Conservation (phyloP, 2,113 vertebrate species). For the Archilochus colubris region DNA sequence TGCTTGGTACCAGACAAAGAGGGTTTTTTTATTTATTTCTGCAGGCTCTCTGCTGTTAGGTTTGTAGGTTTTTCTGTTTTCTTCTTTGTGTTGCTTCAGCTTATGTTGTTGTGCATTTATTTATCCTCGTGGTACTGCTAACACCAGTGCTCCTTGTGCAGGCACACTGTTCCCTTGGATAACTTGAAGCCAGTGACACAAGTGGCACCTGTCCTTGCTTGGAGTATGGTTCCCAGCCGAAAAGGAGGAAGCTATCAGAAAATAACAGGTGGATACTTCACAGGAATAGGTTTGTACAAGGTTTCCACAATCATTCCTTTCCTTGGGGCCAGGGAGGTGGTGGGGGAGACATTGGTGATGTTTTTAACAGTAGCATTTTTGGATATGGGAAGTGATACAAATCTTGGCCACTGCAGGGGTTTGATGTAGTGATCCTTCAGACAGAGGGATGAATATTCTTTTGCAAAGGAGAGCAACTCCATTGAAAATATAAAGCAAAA, state of each 20-base stretch:
- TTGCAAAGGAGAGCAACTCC: background rate
- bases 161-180: slow-evolving; percentile 88
- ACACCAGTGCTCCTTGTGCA: slow-evolving; percentile 48
- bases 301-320: background rate
- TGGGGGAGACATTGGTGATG: accelerated
- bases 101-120: background rate
- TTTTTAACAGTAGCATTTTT: background rate
- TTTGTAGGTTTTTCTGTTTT: background rate
- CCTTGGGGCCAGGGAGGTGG: accelerated
- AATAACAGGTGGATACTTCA: slow-evolving; percentile 70
- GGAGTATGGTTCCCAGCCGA: slow-evolving; percentile 80
- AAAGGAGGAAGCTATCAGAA: slow-evolving; percentile 83
- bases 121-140: background rate
- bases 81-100: background rate
- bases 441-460: background rate
- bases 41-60: background rate
- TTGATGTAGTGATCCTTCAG: background rate
- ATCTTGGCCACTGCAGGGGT: background rate
- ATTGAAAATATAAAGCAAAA: background rate
- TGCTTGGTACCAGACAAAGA: background rate
- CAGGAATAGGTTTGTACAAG: slow-evolving; percentile 82
- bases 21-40: background rate
- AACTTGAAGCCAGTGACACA: slow-evolving; percentile 90
- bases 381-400: background rate
- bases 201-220: slow-evolving; percentile 85